Percentiles rank a stretch among this genome's conserved stretches.
Conservation (phyloP, 2,797 vertebrate genomes). For the Uromys caudimaculatus region DNA sequence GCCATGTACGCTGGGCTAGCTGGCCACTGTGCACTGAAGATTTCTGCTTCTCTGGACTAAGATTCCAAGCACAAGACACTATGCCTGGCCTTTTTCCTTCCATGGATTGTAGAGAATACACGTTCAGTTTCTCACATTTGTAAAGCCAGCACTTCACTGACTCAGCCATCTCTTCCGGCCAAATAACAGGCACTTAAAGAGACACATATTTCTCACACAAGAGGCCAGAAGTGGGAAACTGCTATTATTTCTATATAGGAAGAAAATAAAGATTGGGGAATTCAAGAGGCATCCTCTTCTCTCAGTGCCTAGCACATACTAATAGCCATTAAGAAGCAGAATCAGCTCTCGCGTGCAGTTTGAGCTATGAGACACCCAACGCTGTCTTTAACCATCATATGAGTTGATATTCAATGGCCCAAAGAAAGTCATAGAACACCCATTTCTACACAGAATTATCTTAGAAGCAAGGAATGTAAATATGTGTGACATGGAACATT, state of each 20-base stretch:
- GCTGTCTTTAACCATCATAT: not conserved
- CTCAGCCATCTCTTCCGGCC: not conserved
- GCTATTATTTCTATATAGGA: not conserved
- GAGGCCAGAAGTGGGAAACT: not conserved
- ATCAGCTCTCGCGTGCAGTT: not conserved
- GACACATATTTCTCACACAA: not conserved
- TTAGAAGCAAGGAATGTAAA: not conserved
- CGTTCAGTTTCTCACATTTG: not conserved
- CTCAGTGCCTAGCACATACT: not conserved
- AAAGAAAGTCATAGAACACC: not conserved
- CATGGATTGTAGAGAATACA: not conserved
- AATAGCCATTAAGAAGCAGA: not conserved
- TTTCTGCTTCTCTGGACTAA: not conserved
- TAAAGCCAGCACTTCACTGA: not conserved
- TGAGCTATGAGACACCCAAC: not conserved
- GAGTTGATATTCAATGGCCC: not conserved
- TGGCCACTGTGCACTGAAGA: not conserved
- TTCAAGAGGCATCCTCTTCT: not conserved
- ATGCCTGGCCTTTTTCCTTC: not conserved
- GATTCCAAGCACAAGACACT: not conserved
- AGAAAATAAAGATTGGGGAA: not conserved
- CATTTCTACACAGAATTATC: not conserved
- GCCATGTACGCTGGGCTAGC: not conserved
- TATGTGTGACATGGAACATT: not conserved
- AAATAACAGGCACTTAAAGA: not conserved